Percentiles rank a stretch among this genome's conserved stretches.
These are phyloP conservation scores for Sycophaga agraensis DNA, from an alignment of 1,140 invertebrate species.

Conservation along the genomic window DNA sequence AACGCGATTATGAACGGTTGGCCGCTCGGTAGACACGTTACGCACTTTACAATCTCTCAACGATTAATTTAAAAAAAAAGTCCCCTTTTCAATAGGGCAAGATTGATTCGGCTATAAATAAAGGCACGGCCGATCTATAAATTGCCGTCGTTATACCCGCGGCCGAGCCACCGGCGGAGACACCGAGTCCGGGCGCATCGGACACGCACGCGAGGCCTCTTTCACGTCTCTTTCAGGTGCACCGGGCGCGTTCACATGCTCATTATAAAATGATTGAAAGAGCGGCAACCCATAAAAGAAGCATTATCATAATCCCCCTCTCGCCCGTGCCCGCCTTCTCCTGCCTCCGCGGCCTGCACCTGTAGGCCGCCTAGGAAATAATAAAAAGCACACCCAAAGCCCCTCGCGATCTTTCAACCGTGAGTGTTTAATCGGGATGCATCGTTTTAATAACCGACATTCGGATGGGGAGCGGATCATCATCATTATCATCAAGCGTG, in stretches of 20 bases:
- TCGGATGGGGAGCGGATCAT: not conserved
- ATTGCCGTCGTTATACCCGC: not conserved
- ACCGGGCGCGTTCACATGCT: not conserved
- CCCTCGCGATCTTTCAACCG: not conserved
- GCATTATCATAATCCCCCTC: too few relatives aligned
- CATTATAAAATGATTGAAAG: slow-evolving; percentile 14
- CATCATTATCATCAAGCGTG: slow-evolving; percentile 15
- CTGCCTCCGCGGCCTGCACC: too few relatives aligned
- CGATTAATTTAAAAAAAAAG: not conserved
- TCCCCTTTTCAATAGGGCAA: not conserved
- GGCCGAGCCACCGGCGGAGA: too few relatives aligned
- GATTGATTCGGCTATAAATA: not conserved
- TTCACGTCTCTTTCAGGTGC: too few relatives aligned
- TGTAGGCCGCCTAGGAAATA: too few relatives aligned
- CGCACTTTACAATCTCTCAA: not conserved
- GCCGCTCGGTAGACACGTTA: too few relatives aligned
- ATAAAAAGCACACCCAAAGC: not conserved
- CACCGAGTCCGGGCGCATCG: too few relatives aligned
- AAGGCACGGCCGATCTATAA: not conserved
- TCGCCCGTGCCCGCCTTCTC: too few relatives aligned
- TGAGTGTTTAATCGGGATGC: slow-evolving; percentile 1
- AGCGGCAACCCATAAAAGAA: not conserved
- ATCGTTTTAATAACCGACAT: not conserved
- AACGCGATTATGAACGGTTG: too few relatives aligned
- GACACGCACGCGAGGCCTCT: too few relatives aligned